Base-by-base conservation (phyloP, 2,113 vertebrate species). In the Calidris pygmaea region DNA sequence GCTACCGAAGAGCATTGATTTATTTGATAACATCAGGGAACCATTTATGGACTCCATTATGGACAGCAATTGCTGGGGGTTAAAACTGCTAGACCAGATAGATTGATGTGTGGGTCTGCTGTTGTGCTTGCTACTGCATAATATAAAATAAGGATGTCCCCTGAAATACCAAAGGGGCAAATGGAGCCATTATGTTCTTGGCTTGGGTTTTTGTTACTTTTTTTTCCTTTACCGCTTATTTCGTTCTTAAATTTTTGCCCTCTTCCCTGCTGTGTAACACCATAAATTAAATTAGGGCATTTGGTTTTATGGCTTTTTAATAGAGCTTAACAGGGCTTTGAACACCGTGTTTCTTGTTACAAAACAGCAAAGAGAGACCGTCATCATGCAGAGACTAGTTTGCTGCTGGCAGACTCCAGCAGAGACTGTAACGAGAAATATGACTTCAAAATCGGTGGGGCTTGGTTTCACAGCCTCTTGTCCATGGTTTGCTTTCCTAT, bases 1-100 rank as follows among this genome's bases (percentile, higher is more conserved):
- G 78, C 93, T 83, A 48, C 59, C 11, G 60, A 82, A 68, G 84
- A 91, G 59, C 96, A 70, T 15, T 97, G 97, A 97, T 98, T 98
- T 97, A 97, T 98, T 97, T 89, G 87, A 94, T 89, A 94, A 80
- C 95, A 93, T 79, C 95, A 87, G 97, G 97, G 93, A 98, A 55
- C 87, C 90, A 77, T 96, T 97, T 97, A 95, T 93, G 90, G 94
- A 62, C 80, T 91, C 68, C 14, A 34, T 76, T 39, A 94, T 74
- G 79, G 89, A 71, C 84, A 91, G 81, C 74, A 60, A 1, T 92
- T 0, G 0, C 55, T 85, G 62, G 47, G 48, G 72, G 48, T 92
- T 55, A 32, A 86, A 94, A 56, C 39, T 85, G 70, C 45, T 75
- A 14, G 82, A 77, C 43, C 85, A 87, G 80, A 52, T 4, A 94